Evolutionary conservation across 2,888 invertebrate species (phyloP).

Genomic region (Punctoribates punctum): DNA sequence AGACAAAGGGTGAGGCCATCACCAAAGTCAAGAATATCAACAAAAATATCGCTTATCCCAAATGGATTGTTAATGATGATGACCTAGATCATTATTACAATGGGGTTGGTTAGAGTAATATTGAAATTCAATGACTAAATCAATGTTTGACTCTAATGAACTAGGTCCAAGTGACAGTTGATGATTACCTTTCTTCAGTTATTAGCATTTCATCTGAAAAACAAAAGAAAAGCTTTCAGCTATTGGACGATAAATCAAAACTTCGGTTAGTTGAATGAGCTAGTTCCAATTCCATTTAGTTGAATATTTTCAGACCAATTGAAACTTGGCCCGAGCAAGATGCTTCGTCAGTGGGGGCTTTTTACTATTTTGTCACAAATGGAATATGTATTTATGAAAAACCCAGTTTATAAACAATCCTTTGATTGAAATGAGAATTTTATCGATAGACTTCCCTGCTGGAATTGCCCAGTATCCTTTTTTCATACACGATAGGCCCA

Average conservation of each 20-base stretch:
- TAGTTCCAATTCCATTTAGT: too few relatives aligned
- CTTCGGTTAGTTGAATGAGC: too few relatives aligned
- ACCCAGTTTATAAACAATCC: not conserved
- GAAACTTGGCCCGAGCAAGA: slow-evolving; percentile 47
- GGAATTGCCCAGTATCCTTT: slow-evolving; percentile 1
- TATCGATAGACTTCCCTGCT: slow-evolving; percentile 30
- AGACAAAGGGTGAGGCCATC: slow-evolving; percentile 56
- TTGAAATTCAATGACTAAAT: too few relatives aligned
- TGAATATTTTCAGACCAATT: too few relatives aligned
- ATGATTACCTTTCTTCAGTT: too few relatives aligned
- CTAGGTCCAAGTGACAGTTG: too few relatives aligned
- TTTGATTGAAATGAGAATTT: not conserved
- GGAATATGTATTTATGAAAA: slow-evolving; percentile 45
- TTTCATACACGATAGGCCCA: not conserved
- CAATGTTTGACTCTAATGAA: too few relatives aligned
- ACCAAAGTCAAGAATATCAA: slow-evolving; percentile 57
- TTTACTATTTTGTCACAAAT: slow-evolving; percentile 53
- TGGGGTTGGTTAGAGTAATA: slow-evolving; percentile 48
- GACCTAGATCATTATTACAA: slow-evolving; percentile 53
- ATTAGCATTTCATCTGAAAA: too few relatives aligned
- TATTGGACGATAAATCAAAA: too few relatives aligned
- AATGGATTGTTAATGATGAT: slow-evolving; percentile 53
- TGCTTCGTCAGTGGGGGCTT: slow-evolving; percentile 56
- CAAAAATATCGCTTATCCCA: slow-evolving; percentile 58
- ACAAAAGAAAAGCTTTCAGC: too few relatives aligned